phyloP scores from a whole-genome alignment of 2,888 invertebrate species.

The Drosophila atripex region DNA sequence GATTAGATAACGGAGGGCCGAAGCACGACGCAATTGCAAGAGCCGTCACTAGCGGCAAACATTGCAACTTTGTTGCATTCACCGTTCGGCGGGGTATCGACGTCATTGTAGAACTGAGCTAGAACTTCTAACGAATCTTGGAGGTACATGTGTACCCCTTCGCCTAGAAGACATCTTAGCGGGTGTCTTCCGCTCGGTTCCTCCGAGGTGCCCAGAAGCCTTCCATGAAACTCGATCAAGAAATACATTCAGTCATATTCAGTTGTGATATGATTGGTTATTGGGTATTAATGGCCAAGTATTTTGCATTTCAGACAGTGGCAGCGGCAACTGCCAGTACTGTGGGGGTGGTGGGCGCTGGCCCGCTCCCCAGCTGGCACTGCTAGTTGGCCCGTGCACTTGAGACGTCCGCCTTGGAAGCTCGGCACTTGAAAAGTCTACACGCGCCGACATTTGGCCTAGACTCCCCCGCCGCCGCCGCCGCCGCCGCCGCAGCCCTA shows the following conservation, averaged over 20 bases:
- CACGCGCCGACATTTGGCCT: slow-evolving; percentile 63
- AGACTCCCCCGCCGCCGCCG: slow-evolving; percentile 12
- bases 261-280: too few relatives aligned
- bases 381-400: slow-evolving; percentile 56
- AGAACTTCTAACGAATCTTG: slow-evolving; percentile 6
- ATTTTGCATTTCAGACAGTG: background rate
- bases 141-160: too few relatives aligned
- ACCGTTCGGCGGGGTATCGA: slow-evolving; percentile 23
- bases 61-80: slow-evolving; percentile 32
- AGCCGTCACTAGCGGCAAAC: slow-evolving; percentile 13
- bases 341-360: background rate
- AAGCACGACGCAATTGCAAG: slow-evolving; percentile 8
- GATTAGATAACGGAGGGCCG: slow-evolving; percentile 27
- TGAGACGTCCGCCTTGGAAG: slow-evolving; percentile 56
- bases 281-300: too few relatives aligned
- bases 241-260: too few relatives aligned
- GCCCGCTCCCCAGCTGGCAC: background rate
- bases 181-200: too few relatives aligned
- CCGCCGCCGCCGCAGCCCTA: background rate
- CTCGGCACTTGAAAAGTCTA: slow-evolving; percentile 63
- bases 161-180: too few relatives aligned
- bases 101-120: slow-evolving; percentile 14
- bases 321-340: background rate
- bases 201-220: too few relatives aligned
- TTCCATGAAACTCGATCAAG: too few relatives aligned